These are phyloP conservation scores for Oconnorella tubifera DNA, from an alignment of 2,888 invertebrate species.

Conservation along the genomic window DNA sequence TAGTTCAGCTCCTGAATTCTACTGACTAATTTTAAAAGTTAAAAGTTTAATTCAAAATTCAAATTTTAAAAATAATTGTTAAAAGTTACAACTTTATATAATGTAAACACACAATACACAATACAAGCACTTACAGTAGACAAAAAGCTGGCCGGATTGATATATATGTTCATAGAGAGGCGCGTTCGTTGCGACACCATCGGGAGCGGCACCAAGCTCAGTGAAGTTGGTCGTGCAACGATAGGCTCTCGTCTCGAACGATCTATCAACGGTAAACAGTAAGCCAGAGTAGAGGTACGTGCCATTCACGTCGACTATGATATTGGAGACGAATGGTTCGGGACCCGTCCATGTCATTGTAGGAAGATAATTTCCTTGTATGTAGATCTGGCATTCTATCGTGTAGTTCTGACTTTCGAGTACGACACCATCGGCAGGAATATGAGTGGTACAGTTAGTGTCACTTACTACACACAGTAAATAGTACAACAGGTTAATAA, in stretches of 20 bases:
- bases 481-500: no score
- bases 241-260: background rate
- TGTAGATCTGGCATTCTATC: conserved; percentile 3
- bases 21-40: no score
- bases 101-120: no score
- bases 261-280: background rate
- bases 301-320: background rate
- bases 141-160: background rate
- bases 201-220: background rate
- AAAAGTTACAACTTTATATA: no score
- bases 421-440: background rate
- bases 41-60: no score
- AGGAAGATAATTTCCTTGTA: conserved; percentile 4
- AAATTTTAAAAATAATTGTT: no score
- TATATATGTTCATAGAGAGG: background rate
- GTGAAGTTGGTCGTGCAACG: conserved; percentile 11
- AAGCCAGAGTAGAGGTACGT: background rate
- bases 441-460: conserved; percentile 7
- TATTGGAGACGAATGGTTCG: background rate
- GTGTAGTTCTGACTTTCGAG: conserved; percentile 3
- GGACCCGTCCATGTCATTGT: conserved; percentile 13
- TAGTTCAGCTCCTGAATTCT: no score
- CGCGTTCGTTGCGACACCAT: conserved; percentile 7
- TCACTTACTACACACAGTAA: no score
- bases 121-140: conserved; percentile 13